A percentile compares a stretch with the other conserved stretches of the same genome.
These are phyloP conservation scores for Pogonomyrmex californicus DNA, from an alignment of 1,140 invertebrate genomes.

Conservation along the genomic window DNA sequence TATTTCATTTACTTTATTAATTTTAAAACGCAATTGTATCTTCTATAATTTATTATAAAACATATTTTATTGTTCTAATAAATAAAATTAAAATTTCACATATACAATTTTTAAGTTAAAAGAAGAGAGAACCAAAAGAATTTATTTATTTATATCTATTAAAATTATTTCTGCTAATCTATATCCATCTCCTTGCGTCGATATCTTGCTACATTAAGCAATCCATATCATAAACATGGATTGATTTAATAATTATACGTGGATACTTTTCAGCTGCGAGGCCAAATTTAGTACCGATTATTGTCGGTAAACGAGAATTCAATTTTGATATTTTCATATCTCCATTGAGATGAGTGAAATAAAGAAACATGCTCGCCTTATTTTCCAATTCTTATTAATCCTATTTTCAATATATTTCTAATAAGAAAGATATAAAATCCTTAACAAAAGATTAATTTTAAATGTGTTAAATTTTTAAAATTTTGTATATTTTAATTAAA, in stretches of 20 bases:
- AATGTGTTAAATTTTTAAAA: neutral
- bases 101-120: slow-evolving; percentile 24
- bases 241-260: slow-evolving; percentile 63
- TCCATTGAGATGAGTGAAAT: neutral
- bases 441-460: neutral
- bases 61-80: neutral
- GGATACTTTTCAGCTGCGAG: slow-evolving; percentile 83
- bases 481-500: neutral
- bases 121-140: slow-evolving; percentile 22
- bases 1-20: neutral
- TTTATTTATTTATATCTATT: slow-evolving; percentile 30
- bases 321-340: slow-evolving; percentile 8
- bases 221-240: slow-evolving; percentile 36
- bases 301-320: slow-evolving; percentile 40
- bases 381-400: neutral
- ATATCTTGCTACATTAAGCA: slow-evolving; percentile 34
- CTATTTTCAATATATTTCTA: neutral
- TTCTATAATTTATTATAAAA: neutral
- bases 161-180: slow-evolving; percentile 20
- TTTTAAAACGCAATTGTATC: neutral
- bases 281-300: slow-evolving; percentile 74
- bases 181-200: slow-evolving; percentile 4
- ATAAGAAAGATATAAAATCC: neutral
- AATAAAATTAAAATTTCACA: slow-evolving; percentile 10
- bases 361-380: slow-evolving; percentile 21